Base-by-base conservation (phyloP, 2,888 invertebrate genomes). In the Aricia artaxerxes region DNA sequence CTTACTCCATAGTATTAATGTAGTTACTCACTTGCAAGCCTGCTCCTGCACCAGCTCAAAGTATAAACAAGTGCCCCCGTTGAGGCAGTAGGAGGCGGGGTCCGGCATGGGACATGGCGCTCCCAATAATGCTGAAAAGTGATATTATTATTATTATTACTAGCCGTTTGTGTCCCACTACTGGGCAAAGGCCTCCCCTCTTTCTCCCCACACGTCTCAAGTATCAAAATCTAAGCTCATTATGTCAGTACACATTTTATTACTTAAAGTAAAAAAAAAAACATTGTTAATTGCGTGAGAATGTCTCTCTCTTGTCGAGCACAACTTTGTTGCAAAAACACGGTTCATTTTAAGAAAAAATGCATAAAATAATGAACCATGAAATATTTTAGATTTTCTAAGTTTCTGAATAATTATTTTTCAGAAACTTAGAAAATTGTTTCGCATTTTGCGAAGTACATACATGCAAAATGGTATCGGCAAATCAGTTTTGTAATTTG, bases 1-100 rank as follows among this genome's bases (percentile, higher is more conserved):
- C 4, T 5, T 24, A 24, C 24, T 24, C 1, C 1, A 1, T 61
- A 64, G 3, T 31, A 64, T 31, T 35, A 4, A 38, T 35, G 31
- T 69, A 3, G 5, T 35, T 31, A 96, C 97, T 97, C 94, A 98
- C 98, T 96, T 97, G 97, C 98, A 98, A 90, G 97, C 97, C 90
- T 96, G 96, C 94, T 97, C 97, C 89, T 96, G 96, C 87, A 98
- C 96, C 86, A 96, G 96, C 91, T 96, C 96, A 92, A 97, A 97
- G 93, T 96, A 97, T 91, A 96, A 96, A 94, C 98, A 98, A 84
- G 97, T 97, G 89, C 98, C 98, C 87, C 97, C 97, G 90, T 98
- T 98, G 91, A 97, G 96, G 95, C 98, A 98, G 93, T 96, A 98
- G 84, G 96, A 96, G 84, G 96, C 92, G 38, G 94, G 94, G 82